Base-by-base conservation (phyloP, 2,113 vertebrate species). In the Apistogramma diplotaenia region DNA sequence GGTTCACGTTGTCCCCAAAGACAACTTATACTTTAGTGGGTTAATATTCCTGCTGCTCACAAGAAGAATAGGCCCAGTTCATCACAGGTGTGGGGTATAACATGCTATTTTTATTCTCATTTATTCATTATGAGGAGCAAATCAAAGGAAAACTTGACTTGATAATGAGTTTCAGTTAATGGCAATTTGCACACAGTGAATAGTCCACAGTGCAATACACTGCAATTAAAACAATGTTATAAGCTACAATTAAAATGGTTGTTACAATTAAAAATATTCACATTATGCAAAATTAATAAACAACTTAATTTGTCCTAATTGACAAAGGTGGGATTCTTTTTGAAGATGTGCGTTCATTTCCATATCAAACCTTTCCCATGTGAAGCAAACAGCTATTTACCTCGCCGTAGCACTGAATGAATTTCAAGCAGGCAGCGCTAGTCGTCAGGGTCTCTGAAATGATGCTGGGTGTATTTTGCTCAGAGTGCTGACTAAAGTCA, bases 291-390 rank as follows among this genome's bases (percentile, higher is more conserved):
- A 92, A 90, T 61, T 40, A 75, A 78, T 91, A 91, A 92, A 94
- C 84, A 89, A 76, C 79, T 87, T 89, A 75, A 92, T 92, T 84
- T 57, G 86, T 84, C 81, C 83, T 93, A 93, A 94, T 91, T 92
- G 87, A 88, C 89, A 93, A 93, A 94, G 92, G 91, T 93, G 87
- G 87, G 81, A 76, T 89, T 85, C 80, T 82, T 90, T 91, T 92
- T 90, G 89, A 89, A 93, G 89, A 87, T 89, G 61, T 35, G 3
- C 72, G n/a, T 82, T 92, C 11, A 93, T 94, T 93, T 91, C 88
- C 90, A 91, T 92, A 84, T 89, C 78, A 92, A 87, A 82, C 81
- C 57, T 6, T 23, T 81, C 87, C 87, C 86, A 43, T 82, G 86
- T 87, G 90, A 89, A 90, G 89, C 81, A 88, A 92, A 85, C 27